Evolutionary conservation across 2,888 invertebrate species (phyloP).

Genomic region (Caenorhabditis sp.): DNA sequence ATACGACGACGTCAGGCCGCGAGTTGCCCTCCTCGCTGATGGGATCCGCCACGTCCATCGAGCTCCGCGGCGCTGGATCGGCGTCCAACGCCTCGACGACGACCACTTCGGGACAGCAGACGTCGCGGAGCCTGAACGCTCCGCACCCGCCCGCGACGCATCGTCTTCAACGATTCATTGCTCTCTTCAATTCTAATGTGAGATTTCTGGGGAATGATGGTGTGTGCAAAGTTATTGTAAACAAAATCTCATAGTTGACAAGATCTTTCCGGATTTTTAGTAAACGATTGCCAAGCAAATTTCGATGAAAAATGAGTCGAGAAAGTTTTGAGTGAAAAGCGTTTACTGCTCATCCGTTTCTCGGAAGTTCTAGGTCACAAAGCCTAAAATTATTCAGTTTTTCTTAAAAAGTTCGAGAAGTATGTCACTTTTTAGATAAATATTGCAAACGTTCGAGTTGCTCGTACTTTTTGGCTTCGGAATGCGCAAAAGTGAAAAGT

Average conservation of each 20-base stretch:
- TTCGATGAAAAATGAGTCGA: too few relatives aligned
- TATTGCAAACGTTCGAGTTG: too few relatives aligned
- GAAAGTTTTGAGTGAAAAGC: too few relatives aligned
- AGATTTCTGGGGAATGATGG: constrained; percentile 8
- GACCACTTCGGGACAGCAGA: constrained; percentile 20
- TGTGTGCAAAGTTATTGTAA: too few relatives aligned
- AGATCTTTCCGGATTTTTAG: too few relatives aligned
- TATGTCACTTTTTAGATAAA: too few relatives aligned
- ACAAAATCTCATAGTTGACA: too few relatives aligned
- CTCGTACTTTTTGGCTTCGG: neutral
- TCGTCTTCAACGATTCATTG: constrained; percentile 64
- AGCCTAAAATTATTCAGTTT: too few relatives aligned
- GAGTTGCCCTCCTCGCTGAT: constrained; percentile 45
- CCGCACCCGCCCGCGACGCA: constrained; percentile 63
- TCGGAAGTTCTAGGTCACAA: too few relatives aligned
- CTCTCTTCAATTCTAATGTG: constrained; percentile 59
- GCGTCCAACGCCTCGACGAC: constrained; percentile 13
- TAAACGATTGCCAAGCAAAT: too few relatives aligned
- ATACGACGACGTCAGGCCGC: constrained; percentile 43
- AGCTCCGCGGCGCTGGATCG: constrained; percentile 9
- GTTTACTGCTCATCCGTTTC: too few relatives aligned
- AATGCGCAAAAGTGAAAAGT: neutral
- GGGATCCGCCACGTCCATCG: constrained; percentile 44
- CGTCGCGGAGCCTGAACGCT: constrained; percentile 56
- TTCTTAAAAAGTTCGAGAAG: too few relatives aligned